These are phyloP conservation scores for Biston betularia DNA, from an alignment of 2,888 invertebrate species.

Conservation along the genomic window DNA sequence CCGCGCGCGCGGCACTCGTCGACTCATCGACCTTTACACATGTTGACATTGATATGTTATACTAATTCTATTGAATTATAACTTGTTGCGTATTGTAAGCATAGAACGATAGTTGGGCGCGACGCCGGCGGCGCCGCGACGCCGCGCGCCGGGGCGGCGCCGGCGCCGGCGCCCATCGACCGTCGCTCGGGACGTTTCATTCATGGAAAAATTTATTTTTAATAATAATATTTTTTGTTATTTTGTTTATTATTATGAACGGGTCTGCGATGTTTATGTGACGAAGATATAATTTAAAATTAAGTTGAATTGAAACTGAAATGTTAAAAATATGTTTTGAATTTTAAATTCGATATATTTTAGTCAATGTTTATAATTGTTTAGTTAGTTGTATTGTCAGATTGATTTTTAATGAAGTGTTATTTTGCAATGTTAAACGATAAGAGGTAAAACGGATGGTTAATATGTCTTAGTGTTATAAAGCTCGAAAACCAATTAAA, in stretches of 20 bases:
- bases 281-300: constrained; percentile 74
- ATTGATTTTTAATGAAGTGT: constrained; percentile 79
- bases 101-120: constrained; percentile 48
- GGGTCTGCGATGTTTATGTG: constrained; percentile 82
- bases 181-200: constrained; percentile 58
- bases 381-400: constrained; percentile 76
- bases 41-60: constrained; percentile 86
- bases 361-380: constrained; percentile 81
- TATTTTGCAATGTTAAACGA: constrained; percentile 82
- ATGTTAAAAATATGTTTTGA: constrained; percentile 73
- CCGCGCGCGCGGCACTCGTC: constrained; percentile 62
- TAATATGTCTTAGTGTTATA: constrained; percentile 83
- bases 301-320: constrained; percentile 71
- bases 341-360: constrained; percentile 82
- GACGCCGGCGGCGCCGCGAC: constrained; percentile 13
- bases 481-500: constrained; percentile 85
- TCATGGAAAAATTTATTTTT: constrained; percentile 77
- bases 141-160: constrained; percentile 28
- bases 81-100: constrained; percentile 85
- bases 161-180: constrained; percentile 15
- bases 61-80: constrained; percentile 85
- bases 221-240: constrained; percentile 76
- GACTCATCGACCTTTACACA: constrained; percentile 84
- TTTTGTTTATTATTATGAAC: constrained; percentile 81
- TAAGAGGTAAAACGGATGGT: constrained; percentile 78